Evolutionary conservation across 2,113 vertebrate genomes (phyloP).

Genomic region (Falcunculus frontatus): DNA sequence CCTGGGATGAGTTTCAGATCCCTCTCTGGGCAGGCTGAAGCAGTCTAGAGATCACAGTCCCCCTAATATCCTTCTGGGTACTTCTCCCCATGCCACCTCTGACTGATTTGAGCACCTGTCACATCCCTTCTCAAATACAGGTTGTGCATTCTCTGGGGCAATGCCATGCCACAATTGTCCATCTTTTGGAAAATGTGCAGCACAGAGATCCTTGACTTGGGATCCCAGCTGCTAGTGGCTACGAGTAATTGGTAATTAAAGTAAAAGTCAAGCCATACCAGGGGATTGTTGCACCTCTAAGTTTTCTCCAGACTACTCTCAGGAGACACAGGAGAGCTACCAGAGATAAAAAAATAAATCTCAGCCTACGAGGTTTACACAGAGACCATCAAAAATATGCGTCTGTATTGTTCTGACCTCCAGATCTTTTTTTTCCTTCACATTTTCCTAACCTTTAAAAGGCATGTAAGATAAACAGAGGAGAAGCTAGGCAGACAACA

Average conservation of each 20-base stretch:
- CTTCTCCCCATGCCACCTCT: background rate
- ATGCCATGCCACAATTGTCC: background rate
- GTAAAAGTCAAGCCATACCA: background rate
- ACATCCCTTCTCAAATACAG: background rate
- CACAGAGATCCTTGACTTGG: background rate
- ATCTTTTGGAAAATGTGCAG: background rate
- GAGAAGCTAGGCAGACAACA: constrained; percentile 36
- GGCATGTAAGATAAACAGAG: constrained; percentile 39
- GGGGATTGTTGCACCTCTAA: background rate
- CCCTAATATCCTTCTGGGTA: background rate
- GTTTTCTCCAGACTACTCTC: background rate
- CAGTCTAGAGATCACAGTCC: background rate
- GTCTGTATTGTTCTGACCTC: constrained; percentile 2
- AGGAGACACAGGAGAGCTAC: background rate
- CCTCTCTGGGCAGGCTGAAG: background rate
- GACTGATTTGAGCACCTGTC: background rate
- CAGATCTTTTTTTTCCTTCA: background rate
- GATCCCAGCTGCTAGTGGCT: background rate
- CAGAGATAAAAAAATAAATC: background rate
- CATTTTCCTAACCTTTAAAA: constrained; percentile 46
- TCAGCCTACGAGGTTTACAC: background rate
- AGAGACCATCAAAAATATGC: background rate
- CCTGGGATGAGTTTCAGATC: background rate
- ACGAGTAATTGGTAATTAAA: background rate
- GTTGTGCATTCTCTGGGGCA: background rate